phyloP scores from a whole-genome alignment of 2,113 vertebrate genomes.

The Tragelaphus strepsiceros region DNA sequence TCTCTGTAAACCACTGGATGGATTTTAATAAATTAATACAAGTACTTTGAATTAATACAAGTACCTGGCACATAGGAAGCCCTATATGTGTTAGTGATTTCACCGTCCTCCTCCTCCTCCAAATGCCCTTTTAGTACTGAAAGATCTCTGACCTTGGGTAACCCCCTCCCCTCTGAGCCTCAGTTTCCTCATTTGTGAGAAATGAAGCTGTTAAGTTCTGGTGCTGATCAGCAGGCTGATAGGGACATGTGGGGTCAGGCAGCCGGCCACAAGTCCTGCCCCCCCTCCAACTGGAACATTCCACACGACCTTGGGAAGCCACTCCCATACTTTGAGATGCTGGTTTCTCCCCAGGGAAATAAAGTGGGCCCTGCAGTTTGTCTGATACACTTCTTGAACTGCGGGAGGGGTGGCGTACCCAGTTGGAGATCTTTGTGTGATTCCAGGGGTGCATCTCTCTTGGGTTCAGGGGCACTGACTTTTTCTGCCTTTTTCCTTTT shows the following conservation, averaged over 20 bases:
- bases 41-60: neutral
- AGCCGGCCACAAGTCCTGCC: neutral
- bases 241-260: neutral
- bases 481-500: neutral
- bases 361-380: neutral
- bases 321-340: neutral
- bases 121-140: neutral
- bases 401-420: fast-evolving
- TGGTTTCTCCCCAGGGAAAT: neutral
- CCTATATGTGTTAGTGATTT: neutral
- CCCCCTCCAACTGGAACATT: neutral
- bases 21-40: slow-evolving; percentile 64
- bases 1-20: neutral
- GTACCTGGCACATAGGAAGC: slow-evolving; percentile 4
- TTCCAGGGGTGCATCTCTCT: neutral
- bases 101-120: neutral
- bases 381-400: neutral
- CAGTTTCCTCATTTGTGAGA: neutral
- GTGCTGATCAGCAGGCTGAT: neutral
- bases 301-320: neutral
- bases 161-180: neutral
- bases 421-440: neutral
- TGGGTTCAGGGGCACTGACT: neutral
- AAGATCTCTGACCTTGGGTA: neutral
- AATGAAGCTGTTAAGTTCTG: neutral